These are phyloP conservation scores for Meloidogyne exigua DNA, from an alignment of 1,140 invertebrate genomes.

Conservation along the genomic window DNA sequence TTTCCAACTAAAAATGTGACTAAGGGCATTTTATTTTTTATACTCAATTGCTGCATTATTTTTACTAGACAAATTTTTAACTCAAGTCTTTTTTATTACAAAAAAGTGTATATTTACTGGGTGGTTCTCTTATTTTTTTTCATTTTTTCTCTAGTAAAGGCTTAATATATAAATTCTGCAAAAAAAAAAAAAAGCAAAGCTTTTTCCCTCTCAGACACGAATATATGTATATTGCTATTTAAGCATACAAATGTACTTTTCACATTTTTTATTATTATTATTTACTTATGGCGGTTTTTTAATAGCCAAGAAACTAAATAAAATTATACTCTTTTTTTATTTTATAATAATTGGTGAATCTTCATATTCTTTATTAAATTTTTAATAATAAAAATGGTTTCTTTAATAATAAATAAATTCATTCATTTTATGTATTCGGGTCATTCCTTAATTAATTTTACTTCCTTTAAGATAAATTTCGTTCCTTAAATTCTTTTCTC, in stretches of 20 bases:
- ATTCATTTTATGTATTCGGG: too few species aligned
- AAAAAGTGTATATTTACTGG: background rate
- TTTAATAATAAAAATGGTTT: too few species aligned
- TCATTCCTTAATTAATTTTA: too few species aligned
- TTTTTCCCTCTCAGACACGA: background rate
- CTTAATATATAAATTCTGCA: background rate
- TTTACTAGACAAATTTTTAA: background rate
- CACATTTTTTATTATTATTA: background rate
- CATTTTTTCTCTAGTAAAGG: background rate
- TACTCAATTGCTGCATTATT: background rate
- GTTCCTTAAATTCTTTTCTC: too few species aligned
- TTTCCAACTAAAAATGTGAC: background rate
- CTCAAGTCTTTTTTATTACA: background rate
- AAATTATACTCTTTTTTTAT: background rate
- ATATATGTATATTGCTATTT: background rate
- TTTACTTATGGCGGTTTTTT: background rate
- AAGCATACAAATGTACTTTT: background rate
- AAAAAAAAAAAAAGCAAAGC: background rate
- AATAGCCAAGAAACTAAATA: too few species aligned
- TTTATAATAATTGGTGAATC: background rate
- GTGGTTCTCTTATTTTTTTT: background rate
- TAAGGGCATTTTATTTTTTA: background rate
- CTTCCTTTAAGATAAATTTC: too few species aligned
- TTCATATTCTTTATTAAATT: too few species aligned
- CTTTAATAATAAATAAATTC: too few species aligned